Base-by-base conservation (phyloP, 2,888 invertebrate genomes). In the Entomobrya multifasciata region DNA sequence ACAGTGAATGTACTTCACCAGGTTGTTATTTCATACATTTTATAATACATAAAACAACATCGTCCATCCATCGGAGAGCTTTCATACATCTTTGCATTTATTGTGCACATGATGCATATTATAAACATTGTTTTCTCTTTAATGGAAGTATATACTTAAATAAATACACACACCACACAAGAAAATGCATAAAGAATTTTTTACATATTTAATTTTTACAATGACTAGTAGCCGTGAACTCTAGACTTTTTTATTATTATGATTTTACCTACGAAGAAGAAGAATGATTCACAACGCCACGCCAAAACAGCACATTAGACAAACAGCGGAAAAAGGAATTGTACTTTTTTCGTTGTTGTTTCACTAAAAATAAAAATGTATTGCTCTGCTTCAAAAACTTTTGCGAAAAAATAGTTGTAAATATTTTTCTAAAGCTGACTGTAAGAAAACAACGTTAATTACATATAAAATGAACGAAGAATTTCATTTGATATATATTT, bases 21-120 rank as follows among this genome's bases (percentile, higher is more conserved):
- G 62, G 65, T 77, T 77, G 83, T 83, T 83, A 67, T 83, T 83
- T 67, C 83, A 83, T 83, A 83, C 82, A 82, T 82, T 83, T 83
- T 83, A 76, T 67, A 36, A 60, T 60, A 65, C 78, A 78, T n/a
- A 52, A 78, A 78, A 36, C 36, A 36, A 36, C 36, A 36, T 36
- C 36, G 36, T 36, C 36, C 78, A 82, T 60, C 55, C 72, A 47
- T 72, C 70, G 55, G 36, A 36, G 8, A 8, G 36, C n/a, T 17
- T 74, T 52, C 74, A 74, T 74, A 74, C 74, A 74, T 74, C 74
- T 74, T 55, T 74, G 52, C 55, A 36, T 55, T 55, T 36, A 47
- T 47, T 65, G 62, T 70, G 30, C 52, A 47, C 52, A 67, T 67
- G 52, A 15, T 60, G 41, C 44, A 49, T 67, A 49, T 36, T 52